phyloP scores from a whole-genome alignment of 1,140 invertebrate genomes.

The Homalodisca vitripennis region DNA sequence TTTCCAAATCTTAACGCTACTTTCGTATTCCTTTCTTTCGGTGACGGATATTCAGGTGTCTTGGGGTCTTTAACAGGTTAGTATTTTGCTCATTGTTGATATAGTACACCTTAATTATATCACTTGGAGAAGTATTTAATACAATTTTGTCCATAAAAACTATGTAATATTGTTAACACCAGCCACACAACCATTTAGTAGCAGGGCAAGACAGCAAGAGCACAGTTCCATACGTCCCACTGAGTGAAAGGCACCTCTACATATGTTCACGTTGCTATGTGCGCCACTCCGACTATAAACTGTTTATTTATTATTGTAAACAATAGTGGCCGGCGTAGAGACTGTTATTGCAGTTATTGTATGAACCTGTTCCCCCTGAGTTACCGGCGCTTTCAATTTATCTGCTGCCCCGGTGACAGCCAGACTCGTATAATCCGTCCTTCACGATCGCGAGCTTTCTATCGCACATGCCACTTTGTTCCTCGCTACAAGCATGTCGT shows the following conservation, averaged over 20 bases:
- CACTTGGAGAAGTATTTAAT: too few relatives aligned
- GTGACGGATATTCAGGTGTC: too few relatives aligned
- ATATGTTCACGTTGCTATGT: background rate
- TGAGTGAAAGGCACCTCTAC: constrained; percentile 1
- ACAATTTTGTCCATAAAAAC: too few relatives aligned
- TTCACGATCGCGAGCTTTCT: background rate
- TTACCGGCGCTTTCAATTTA: constrained; percentile 19
- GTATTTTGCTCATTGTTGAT: too few relatives aligned
- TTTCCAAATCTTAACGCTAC: too few relatives aligned
- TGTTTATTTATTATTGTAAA: constrained; percentile 23
- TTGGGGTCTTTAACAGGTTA: too few relatives aligned
- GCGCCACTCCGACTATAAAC: background rate
- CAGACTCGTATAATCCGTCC: background rate
- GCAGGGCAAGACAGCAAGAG: too few relatives aligned
- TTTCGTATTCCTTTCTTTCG: too few relatives aligned
- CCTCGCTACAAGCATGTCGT: background rate
- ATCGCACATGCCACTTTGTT: background rate
- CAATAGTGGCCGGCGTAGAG: background rate
- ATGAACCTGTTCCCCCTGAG: constrained; percentile 5
- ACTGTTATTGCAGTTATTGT: constrained; percentile 10
- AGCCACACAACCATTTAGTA: too few relatives aligned
- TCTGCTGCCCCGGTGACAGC: background rate
- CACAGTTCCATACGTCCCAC: too few relatives aligned
- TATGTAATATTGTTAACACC: too few relatives aligned
- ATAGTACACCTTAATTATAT: too few relatives aligned